Evolutionary conservation across 2,888 invertebrate genomes (phyloP).

Genomic region (Tetropium fuscum): DNA sequence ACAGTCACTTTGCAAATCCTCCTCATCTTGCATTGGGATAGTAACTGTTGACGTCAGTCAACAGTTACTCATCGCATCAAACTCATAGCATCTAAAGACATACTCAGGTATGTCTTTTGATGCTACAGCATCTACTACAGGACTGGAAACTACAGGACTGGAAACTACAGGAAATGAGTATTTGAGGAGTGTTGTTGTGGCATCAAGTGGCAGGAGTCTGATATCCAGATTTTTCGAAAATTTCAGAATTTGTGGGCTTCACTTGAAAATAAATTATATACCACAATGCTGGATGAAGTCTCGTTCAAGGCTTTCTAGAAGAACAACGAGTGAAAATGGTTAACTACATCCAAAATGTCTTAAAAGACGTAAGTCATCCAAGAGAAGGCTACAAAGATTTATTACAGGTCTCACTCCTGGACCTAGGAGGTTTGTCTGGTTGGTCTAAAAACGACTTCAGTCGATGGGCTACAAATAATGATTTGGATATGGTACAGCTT

Average conservation of each 20-base stretch:
- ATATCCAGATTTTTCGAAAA: background rate
- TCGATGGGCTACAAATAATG: slow-evolving; percentile 4
- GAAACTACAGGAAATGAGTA: background rate
- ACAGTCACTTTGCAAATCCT: background rate
- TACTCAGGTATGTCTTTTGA: background rate
- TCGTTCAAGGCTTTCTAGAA: slow-evolving; percentile 1
- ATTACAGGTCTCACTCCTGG: background rate
- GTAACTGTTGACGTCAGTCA: background rate
- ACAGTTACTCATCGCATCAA: no score
- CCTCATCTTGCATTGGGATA: background rate
- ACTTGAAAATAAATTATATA: background rate
- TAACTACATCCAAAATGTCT: background rate
- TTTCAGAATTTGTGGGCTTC: background rate
- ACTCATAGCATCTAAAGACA: no score
- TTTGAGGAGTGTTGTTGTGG: background rate
- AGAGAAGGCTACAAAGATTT: background rate
- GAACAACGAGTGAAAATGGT: background rate
- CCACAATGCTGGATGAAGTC: background rate
- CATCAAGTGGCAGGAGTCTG: background rate
- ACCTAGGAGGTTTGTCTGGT: background rate
- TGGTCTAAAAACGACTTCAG: background rate
- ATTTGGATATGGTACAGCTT: slow-evolving; percentile 11
- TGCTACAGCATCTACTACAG: slow-evolving; percentile 1
- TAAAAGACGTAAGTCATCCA: slow-evolving; percentile 2
- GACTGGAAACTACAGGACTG: no score